phyloP scores from a whole-genome alignment of 2,888 invertebrate species.

The Mythimna pallens region DNA sequence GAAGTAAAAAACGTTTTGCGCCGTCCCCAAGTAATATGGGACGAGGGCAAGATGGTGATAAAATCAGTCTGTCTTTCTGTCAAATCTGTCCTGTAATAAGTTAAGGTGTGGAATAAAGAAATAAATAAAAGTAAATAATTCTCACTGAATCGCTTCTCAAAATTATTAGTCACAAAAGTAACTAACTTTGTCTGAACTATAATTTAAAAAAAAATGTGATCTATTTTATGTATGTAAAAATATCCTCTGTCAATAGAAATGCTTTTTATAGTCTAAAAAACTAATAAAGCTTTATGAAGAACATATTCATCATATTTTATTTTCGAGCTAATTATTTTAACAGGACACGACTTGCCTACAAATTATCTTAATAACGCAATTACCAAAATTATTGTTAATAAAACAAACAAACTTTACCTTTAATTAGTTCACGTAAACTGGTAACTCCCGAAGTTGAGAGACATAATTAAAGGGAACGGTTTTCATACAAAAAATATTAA shows the following conservation, averaged over 20 bases:
- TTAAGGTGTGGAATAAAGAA: too few relatives aligned
- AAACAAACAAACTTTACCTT: slow-evolving; percentile 55
- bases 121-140: not conserved
- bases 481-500: slow-evolving; percentile 42
- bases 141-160: not conserved
- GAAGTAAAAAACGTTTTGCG: too few relatives aligned
- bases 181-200: not conserved
- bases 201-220: too few relatives aligned
- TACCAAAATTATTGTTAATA: slow-evolving; percentile 49
- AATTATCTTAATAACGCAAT: slow-evolving; percentile 40
- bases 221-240: too few relatives aligned
- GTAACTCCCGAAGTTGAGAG: slow-evolving; percentile 12
- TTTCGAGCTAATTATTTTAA: slow-evolving; percentile 7
- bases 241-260: not conserved
- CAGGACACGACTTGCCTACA: slow-evolving; percentile 26
- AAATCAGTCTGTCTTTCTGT: too few relatives aligned
- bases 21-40: too few relatives aligned
- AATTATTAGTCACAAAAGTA: not conserved
- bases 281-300: not conserved
- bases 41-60: too few relatives aligned
- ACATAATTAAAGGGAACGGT: slow-evolving; percentile 40
- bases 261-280: not conserved
- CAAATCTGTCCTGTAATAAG: too few relatives aligned
- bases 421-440: slow-evolving; percentile 44
- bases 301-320: not conserved